Conservation (phyloP, 2,888 invertebrate genomes). For the Zelleria hepariella region DNA sequence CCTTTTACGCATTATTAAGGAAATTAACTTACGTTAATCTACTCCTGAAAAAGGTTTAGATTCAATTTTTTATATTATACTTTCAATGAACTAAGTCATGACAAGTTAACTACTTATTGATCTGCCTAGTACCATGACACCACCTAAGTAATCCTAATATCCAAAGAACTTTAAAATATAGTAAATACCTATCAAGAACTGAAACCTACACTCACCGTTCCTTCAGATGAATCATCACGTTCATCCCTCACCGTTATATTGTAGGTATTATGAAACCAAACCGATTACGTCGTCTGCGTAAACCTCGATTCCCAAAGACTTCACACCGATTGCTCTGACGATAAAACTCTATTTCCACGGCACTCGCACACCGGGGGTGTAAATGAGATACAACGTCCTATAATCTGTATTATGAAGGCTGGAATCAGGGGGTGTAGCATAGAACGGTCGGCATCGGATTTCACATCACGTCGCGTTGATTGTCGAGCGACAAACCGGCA, state of each 20-base stretch:
- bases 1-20: neutral
- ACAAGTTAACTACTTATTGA: no score
- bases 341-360: neutral
- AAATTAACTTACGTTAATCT: neutral
- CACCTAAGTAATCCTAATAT: no score
- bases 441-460: slow-evolving; percentile 52
- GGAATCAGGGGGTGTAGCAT: neutral
- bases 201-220: neutral
- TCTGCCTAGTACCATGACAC: no score
- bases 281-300: neutral
- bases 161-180: no score
- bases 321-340: neutral
- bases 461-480: slow-evolving; percentile 68
- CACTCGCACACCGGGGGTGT: neutral
- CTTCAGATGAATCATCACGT: neutral
- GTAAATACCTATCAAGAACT: neutral
- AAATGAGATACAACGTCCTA: neutral
- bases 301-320: neutral
- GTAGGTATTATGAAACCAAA: no score
- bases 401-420: neutral
- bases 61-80: no score
- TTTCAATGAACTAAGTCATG: no score
- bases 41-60: no score
- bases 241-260: neutral
- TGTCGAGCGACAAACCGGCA: slow-evolving; percentile 59